A percentile compares a stretch with the other conserved stretches of the same genome.
These are phyloP conservation scores for Macrostomum cliftonense DNA, from an alignment of 2,888 invertebrate species.

Conservation along the genomic window DNA sequence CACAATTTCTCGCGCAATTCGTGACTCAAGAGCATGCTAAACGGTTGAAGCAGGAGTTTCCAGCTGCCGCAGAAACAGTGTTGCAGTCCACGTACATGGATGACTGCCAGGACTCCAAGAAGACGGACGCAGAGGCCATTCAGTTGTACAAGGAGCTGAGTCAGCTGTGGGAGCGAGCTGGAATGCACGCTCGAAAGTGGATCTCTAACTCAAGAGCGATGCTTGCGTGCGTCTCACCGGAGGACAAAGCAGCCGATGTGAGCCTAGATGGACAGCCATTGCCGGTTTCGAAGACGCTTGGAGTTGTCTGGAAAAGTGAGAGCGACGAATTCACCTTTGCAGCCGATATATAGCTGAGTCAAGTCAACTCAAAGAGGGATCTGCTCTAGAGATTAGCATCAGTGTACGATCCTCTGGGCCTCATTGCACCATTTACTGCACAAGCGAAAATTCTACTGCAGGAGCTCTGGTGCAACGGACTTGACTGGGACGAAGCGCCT, in stretches of 20 bases:
- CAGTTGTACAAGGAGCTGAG: conserved; percentile 9
- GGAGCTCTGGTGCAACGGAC: background rate
- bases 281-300: background rate
- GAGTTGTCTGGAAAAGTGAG: no score
- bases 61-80: conserved; percentile 8
- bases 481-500: background rate
- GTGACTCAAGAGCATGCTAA: conserved; percentile 7
- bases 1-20: conserved; percentile 9
- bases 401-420: background rate
- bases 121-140: conserved; percentile 6
- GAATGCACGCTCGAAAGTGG: conserved; percentile 8
- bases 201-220: background rate
- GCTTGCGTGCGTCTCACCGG: background rate
- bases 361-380: background rate
- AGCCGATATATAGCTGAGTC: no score
- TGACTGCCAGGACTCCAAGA: conserved; percentile 11
- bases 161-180: conserved; percentile 4
- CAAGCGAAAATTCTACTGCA: conserved; percentile 3
- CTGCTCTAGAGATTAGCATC: background rate
- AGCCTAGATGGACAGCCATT: background rate
- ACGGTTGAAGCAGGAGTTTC: conserved; percentile 1
- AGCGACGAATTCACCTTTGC: background rate
- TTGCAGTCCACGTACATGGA: conserved; percentile 13
- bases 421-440: background rate
- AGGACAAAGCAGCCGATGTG: background rate